Evolutionary conservation across 2,113 vertebrate genomes (phyloP).

Genomic region (Corythoichthys intestinalis): DNA sequence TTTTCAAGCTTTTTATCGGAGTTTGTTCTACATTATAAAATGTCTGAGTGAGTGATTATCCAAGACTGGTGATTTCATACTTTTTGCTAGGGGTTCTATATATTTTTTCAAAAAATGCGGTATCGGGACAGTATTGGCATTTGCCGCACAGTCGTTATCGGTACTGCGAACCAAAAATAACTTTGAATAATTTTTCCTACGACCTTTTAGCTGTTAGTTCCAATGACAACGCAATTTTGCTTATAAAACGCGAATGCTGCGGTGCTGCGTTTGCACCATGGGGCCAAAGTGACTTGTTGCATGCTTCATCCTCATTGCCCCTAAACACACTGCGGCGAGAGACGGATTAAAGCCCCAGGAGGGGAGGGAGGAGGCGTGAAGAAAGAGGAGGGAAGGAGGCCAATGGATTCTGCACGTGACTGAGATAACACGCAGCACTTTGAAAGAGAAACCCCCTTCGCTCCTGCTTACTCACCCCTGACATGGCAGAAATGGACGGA

Average conservation of each 20-base stretch:
- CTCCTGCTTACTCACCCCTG: slow-evolving; percentile 51
- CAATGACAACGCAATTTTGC: slow-evolving; percentile 9
- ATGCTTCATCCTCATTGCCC: slow-evolving; percentile 30
- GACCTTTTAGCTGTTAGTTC: no score
- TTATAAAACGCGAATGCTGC: slow-evolving; percentile 42
- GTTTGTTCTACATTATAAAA: no score
- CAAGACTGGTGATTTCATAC: no score
- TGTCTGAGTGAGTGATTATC: no score
- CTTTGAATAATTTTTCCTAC: no score
- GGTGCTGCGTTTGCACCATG: slow-evolving; percentile 3
- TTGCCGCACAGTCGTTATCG: no score
- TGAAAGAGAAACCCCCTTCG: slow-evolving; percentile 38
- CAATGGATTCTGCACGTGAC: slow-evolving; percentile 31
- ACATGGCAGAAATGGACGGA: slow-evolving; percentile 51
- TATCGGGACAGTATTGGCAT: no score
- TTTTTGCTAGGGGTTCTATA: no score
- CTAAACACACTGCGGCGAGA: slow-evolving; percentile 32
- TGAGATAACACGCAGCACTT: slow-evolving; percentile 40
- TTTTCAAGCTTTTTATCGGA: no score
- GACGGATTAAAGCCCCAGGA: slow-evolving; percentile 41
- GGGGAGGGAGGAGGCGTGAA: slow-evolving; percentile 6
- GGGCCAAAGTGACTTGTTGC: slow-evolving; percentile 18
- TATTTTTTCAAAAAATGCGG: no score
- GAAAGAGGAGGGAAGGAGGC: slow-evolving; percentile 1
- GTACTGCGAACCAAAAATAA: no score